These are phyloP conservation scores for Drosophila silvestris DNA, from an alignment of 2,888 invertebrate genomes.

Conservation along the genomic window DNA sequence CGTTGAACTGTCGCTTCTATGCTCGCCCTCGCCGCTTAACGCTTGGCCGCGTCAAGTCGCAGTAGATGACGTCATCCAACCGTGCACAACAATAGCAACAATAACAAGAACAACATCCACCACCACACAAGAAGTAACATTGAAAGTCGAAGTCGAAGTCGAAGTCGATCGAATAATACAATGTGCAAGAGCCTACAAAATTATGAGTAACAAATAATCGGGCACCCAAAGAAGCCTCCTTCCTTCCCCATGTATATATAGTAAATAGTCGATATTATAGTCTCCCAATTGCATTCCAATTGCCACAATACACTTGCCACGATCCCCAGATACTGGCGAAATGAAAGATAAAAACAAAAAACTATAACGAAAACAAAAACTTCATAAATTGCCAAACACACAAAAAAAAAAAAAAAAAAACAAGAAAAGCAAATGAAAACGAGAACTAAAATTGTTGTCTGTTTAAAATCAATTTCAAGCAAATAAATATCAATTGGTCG, in stretches of 20 bases:
- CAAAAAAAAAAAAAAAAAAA: neutral
- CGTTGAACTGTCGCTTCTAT: neutral
- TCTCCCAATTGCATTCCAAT: constrained; percentile 5
- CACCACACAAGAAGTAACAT: neutral
- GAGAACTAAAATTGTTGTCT: constrained; percentile 37
- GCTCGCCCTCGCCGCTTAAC: constrained; percentile 16
- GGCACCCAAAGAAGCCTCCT: constrained; percentile 24
- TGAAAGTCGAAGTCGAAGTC: neutral
- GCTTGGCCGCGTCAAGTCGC: constrained; percentile 22
- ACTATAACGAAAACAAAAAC: constrained; percentile 29
- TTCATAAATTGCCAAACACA: constrained; percentile 54
- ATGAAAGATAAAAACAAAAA: neutral
- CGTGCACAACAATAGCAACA: constrained; percentile 35
- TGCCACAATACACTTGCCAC: constrained; percentile 7
- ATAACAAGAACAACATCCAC: constrained; percentile 18
- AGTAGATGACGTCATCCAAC: constrained; percentile 47
- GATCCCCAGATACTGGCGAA: constrained; percentile 4
- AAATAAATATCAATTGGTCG: constrained; percentile 54
- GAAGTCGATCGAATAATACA: neutral
- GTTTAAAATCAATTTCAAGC: constrained; percentile 57
- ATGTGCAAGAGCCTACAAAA: neutral
- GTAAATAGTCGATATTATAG: constrained; percentile 12
- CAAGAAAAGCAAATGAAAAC: neutral
- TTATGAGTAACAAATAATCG: constrained; percentile 54
- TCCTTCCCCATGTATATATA: neutral